These are phyloP conservation scores for Leptopilina boulardi DNA, from an alignment of 1,140 invertebrate species.

Conservation along the genomic window DNA sequence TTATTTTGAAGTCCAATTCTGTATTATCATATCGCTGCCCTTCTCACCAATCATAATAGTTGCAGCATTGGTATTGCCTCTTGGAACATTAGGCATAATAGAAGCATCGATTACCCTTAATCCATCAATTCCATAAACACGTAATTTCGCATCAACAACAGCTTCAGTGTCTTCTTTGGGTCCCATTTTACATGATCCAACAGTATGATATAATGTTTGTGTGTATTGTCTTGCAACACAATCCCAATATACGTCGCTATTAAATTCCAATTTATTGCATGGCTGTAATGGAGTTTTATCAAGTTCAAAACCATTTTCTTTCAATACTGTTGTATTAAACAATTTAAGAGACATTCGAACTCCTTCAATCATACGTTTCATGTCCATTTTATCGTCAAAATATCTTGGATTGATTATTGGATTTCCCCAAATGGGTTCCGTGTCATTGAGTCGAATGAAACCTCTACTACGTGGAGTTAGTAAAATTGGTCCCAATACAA, in stretches of 20 bases:
- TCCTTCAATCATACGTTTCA: background rate
- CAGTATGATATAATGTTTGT: slow-evolving; percentile 82
- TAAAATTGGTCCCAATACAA: background rate
- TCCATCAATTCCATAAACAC: slow-evolving; percentile 80
- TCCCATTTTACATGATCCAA: slow-evolving; percentile 88
- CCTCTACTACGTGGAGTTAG: background rate
- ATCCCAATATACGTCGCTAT: slow-evolving; percentile 80
- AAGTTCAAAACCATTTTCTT: slow-evolving; percentile 53
- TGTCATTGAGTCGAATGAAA: background rate
- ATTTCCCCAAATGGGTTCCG: background rate
- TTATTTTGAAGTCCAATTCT: slow-evolving; percentile 47
- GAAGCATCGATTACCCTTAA: slow-evolving; percentile 87
- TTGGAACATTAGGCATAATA: slow-evolving; percentile 84
- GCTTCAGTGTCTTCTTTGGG: slow-evolving; percentile 77
- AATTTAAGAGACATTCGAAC: background rate
- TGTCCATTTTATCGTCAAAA: background rate
- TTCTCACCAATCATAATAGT: slow-evolving; percentile 88
- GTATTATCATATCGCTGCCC: slow-evolving; percentile 77
- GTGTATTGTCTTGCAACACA: slow-evolving; percentile 81
- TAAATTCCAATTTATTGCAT: slow-evolving; percentile 68
- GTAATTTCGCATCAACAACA: slow-evolving; percentile 81
- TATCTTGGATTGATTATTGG: background rate
- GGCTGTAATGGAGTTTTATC: slow-evolving; percentile 56
- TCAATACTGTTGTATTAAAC: slow-evolving; percentile 45
- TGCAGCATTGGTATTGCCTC: slow-evolving; percentile 86